Evolutionary conservation across 2,888 invertebrate species (phyloP).

Genomic region (Nasonovia ribisnigri): DNA sequence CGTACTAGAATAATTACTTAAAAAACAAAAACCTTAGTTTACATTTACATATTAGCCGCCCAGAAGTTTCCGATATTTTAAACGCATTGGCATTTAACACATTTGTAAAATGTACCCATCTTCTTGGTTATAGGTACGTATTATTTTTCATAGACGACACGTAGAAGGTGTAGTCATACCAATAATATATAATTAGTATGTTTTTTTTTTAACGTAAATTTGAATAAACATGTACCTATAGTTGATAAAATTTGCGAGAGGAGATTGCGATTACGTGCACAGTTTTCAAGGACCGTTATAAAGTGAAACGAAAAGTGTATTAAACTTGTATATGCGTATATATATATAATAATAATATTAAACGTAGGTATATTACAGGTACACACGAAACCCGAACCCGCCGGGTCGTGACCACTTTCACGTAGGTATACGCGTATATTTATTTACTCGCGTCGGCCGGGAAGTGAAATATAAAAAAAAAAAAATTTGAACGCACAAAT

Average conservation of each 20-base stretch:
- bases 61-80: not conserved
- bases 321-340: not conserved
- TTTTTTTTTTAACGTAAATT: not conserved
- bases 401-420: conserved; percentile 64
- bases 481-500: conserved; percentile 24
- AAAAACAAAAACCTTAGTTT: not conserved
- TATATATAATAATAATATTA: conserved; percentile 16
- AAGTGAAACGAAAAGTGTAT: conserved; percentile 53
- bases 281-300: conserved; percentile 45
- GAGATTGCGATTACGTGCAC: not conserved
- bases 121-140: no score
- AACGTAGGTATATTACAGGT: not conserved
- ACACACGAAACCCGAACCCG: conserved; percentile 21
- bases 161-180: not conserved
- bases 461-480: not conserved
- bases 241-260: not conserved
- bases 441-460: not conserved
- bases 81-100: not conserved
- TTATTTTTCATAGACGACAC: not conserved
- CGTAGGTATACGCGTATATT: conserved; percentile 19
- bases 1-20: not conserved
- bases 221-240: not conserved
- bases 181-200: not conserved
- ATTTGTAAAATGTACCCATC: not conserved
- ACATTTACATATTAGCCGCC: not conserved